These are phyloP conservation scores for Smithornis capensis DNA, from an alignment of 2,113 vertebrate species.

Conservation along the genomic window DNA sequence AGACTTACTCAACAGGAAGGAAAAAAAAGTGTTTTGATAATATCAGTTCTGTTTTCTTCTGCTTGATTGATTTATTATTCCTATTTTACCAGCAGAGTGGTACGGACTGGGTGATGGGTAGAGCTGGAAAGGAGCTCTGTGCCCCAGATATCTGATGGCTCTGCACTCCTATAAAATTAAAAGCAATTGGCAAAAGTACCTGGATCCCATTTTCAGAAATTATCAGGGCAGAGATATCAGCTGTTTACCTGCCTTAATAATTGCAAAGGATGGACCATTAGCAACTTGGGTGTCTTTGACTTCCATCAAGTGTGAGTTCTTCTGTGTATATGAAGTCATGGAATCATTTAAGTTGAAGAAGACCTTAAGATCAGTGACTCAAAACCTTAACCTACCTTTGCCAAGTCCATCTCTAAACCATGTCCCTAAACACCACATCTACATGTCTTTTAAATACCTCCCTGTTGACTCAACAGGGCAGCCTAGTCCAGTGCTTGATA, in stretches of 20 bases:
- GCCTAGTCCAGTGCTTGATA: neutral
- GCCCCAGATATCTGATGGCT: neutral
- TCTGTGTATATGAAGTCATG: neutral
- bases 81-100: neutral
- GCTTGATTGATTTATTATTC: neutral
- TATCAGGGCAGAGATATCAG: neutral
- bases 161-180: neutral
- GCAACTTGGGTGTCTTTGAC: neutral
- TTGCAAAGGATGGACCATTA: neutral
- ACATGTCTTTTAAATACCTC: neutral
- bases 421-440: neutral
- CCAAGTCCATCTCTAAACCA: neutral
- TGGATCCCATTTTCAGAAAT: neutral
- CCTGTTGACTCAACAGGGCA: neutral
- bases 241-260: neutral
- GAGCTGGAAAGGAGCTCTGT: neutral
- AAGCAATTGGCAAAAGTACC: neutral
- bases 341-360: neutral
- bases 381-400: neutral
- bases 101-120: neutral
- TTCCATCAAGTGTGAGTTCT: neutral
- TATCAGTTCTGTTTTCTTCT: neutral
- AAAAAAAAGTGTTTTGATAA: neutral
- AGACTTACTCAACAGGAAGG: neutral
- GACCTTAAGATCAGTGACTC: neutral